These are phyloP conservation scores for Percopsis omiscomaycus DNA, from an alignment of 2,797 vertebrate species.

Conservation along the genomic window DNA sequence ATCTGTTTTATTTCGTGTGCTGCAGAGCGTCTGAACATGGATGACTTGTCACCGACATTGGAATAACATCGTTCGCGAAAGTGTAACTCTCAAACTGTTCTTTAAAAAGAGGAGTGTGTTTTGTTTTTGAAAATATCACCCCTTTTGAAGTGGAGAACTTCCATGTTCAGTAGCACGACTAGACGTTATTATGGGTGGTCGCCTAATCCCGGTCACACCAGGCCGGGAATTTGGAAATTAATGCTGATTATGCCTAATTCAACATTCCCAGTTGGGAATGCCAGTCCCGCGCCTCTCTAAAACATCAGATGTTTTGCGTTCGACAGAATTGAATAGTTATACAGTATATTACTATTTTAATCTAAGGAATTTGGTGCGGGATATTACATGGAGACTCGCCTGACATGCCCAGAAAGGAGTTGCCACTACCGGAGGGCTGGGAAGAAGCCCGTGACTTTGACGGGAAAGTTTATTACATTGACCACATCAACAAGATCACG, in stretches of 20 bases:
- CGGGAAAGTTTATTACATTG: conserved; percentile 94
- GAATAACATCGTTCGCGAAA: conserved; percentile 26
- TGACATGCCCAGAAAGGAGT: conserved; percentile 94
- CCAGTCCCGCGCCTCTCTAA: too few relatives aligned
- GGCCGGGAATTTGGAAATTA: conserved; percentile 36
- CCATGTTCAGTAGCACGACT: too few relatives aligned
- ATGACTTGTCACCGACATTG: not conserved
- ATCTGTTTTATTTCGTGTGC: too few relatives aligned
- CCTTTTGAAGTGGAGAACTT: conserved; percentile 23
- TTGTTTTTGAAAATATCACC: not conserved
- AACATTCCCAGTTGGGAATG: too few relatives aligned
- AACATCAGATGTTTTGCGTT: conserved; percentile 49
- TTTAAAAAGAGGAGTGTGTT: not conserved
- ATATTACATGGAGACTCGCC: conserved; percentile 82
- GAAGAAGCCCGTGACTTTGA: conserved; percentile 96
- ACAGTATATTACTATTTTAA: too few relatives aligned
- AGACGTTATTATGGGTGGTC: conserved; percentile 57
- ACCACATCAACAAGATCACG: conserved; percentile 89
- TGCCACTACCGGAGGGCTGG: conserved; percentile 96
- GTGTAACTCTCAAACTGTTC: conserved; percentile 26
- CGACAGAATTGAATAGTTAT: conserved; percentile 42
- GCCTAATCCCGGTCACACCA: conserved; percentile 37
- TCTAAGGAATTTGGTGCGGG: conserved; percentile 46
- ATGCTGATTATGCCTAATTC: not conserved
- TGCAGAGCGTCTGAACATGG: not conserved